Percentiles rank a stretch among this genome's conserved stretches.
These are phyloP conservation scores for Jacana jacana DNA, from an alignment of 2,113 vertebrate species.

Conservation along the genomic window DNA sequence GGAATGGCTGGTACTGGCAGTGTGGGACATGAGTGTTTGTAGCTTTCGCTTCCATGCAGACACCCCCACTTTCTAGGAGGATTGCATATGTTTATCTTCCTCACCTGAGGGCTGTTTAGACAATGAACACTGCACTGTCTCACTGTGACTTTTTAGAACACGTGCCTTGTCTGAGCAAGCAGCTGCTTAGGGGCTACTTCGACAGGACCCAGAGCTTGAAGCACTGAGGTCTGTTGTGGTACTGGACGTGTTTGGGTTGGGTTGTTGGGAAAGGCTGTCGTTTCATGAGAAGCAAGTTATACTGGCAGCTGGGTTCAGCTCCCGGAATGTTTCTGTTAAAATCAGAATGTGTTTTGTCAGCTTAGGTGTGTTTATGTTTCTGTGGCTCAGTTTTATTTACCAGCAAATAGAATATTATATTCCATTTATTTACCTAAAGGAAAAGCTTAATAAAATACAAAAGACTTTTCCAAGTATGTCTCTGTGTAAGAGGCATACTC, in stretches of 20 bases:
- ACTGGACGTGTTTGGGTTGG: too few relatives aligned
- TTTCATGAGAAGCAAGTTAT: neutral
- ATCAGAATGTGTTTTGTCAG: slow-evolving; percentile 8
- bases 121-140: neutral
- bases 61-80: neutral
- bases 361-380: neutral
- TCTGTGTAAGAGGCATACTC: neutral
- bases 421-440: neutral
- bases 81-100: neutral
- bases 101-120: neutral
- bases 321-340: neutral
- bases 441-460: slow-evolving; percentile 9
- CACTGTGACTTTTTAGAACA: neutral
- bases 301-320: neutral
- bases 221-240: neutral
- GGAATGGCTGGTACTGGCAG: neutral
- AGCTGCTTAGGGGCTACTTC: neutral
- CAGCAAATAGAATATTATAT: neutral
- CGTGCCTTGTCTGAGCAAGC: neutral
- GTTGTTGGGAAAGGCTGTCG: neutral
- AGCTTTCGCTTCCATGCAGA: neutral
- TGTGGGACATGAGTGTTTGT: rapidly evolving
- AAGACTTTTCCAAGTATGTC: neutral
- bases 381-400: neutral
- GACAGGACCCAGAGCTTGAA: neutral